Evolutionary conservation across 1,140 invertebrate genomes (phyloP).

Genomic region (Dermatophagoides farinae): DNA sequence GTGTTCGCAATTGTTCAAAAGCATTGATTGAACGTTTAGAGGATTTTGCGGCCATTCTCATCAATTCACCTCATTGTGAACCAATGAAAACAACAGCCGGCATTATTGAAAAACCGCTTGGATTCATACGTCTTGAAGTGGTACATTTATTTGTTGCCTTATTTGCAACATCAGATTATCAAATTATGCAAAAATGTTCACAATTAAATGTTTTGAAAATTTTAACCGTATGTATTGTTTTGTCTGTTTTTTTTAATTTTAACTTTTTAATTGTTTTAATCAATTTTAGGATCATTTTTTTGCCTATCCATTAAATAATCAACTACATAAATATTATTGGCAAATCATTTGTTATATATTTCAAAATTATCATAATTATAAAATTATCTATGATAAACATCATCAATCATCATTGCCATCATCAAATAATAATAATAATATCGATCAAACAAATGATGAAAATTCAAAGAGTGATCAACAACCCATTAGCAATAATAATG

Average conservation of each 20-base stretch:
- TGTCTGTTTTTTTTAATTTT: constrained; percentile 8
- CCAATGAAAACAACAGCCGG: constrained; percentile 42
- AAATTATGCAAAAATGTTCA: constrained; percentile 32
- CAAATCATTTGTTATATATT: constrained; percentile 35
- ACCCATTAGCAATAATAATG: not conserved
- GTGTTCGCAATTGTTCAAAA: constrained; percentile 34
- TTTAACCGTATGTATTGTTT: constrained; percentile 34
- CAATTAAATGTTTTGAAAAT: constrained; percentile 37
- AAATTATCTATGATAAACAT: constrained; percentile 1
- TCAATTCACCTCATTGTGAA: constrained; percentile 45
- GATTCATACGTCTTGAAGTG: constrained; percentile 49
- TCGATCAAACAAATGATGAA: not conserved
- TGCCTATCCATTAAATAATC: constrained; percentile 64
- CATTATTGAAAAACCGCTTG: constrained; percentile 45
- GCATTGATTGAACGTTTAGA: constrained; percentile 43
- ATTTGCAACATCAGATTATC: constrained; percentile 40
- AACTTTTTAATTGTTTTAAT: constrained; percentile 14
- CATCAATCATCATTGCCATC: not conserved
- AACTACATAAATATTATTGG: constrained; percentile 63
- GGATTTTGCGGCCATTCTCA: constrained; percentile 45
- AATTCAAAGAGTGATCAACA: not conserved
- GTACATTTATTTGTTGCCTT: constrained; percentile 46
- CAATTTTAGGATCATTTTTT: constrained; percentile 56
- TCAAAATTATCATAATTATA: constrained; percentile 10
- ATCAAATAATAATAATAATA: not conserved